Evolutionary conservation across 1,140 invertebrate species (phyloP), one percentile per base, ranked within the genome.

Genomic region (Venturia canescens): DNA sequence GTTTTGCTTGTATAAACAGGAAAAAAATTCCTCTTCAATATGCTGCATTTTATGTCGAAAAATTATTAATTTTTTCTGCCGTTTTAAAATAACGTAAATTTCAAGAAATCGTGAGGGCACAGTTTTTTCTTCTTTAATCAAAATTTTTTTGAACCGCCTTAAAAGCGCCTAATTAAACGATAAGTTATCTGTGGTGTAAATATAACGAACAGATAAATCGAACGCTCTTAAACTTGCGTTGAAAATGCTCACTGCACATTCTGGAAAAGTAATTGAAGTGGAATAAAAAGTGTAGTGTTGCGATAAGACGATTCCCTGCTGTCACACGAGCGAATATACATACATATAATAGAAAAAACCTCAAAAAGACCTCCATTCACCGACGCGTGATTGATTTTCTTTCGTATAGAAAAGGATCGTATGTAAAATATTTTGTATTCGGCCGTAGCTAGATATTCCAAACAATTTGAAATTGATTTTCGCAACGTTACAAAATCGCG

Each of bases 141-240:
- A 57, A 57, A 57, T 57, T 57, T 57, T 16, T 57, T 4, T 1
- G 21, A 44, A 44, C 38, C 38, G 38, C 38, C 38, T 44, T 44
- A n/a, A 57, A n/a, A 57, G 53, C 53, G 53, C 53, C 21, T 57
- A 23, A n/a, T 18, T 57, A 57, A 57, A 57, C 21, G 4, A 57
- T 57, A 57, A 57, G 53, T 57, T 57, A 57, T 18, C n/a, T 18
- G 21, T 57, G n/a, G n/a, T 57, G 53, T 57, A 57, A 57, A 57
- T 57, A 57, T 21, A 57, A 13, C 53, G 53, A 57, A 57, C 21
- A 13, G 2, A 44, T 9, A 9, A 44, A 44, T 44, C 38, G 38
- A 11, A 11, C 38, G 38, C 38, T 9, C 13, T 44, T 9, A 44
- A 44, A 44, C 13, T 44, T 44, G 38, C 38, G 38, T 44, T 44